Evolutionary conservation across 2,113 vertebrate species (phyloP).

Genomic region (Notiomystis cincta): DNA sequence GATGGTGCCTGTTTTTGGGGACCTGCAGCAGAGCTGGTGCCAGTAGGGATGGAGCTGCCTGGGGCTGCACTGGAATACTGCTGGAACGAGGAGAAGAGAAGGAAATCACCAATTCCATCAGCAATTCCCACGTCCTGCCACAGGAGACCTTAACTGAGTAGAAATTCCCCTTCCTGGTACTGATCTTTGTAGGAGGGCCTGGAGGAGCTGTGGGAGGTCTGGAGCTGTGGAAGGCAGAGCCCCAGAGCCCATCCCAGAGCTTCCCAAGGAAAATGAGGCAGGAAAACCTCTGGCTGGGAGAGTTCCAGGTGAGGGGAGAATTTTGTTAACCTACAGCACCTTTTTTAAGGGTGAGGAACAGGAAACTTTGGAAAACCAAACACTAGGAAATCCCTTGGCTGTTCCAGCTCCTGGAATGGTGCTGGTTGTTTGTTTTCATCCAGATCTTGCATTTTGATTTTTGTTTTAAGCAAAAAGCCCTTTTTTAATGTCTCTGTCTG

Average conservation of each 20-base stretch:
- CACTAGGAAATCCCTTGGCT: background rate
- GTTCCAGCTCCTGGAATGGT: background rate
- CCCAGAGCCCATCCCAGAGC: fast-evolving
- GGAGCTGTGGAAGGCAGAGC: background rate
- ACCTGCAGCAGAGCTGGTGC: background rate
- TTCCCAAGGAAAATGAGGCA: background rate
- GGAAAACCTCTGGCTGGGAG: background rate
- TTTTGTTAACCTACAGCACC: background rate
- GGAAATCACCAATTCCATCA: background rate
- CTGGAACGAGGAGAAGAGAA: background rate
- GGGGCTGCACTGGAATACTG: background rate
- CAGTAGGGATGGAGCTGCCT: background rate
- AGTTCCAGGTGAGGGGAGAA: background rate
- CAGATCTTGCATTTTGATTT: background rate
- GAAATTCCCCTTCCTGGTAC: background rate
- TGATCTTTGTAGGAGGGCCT: background rate
- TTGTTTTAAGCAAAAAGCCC: background rate
- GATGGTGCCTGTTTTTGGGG: fast-evolving
- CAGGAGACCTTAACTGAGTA: background rate
- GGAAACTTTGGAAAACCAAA: background rate
- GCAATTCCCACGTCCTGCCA: background rate
- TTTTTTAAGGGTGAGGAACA: background rate
- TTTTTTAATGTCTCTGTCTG: background rate
- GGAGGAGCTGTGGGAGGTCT: background rate
- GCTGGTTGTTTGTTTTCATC: background rate